These are phyloP conservation scores for Trigoniulus corallinus DNA, from an alignment of 1,140 invertebrate species.

Conservation along the genomic window DNA sequence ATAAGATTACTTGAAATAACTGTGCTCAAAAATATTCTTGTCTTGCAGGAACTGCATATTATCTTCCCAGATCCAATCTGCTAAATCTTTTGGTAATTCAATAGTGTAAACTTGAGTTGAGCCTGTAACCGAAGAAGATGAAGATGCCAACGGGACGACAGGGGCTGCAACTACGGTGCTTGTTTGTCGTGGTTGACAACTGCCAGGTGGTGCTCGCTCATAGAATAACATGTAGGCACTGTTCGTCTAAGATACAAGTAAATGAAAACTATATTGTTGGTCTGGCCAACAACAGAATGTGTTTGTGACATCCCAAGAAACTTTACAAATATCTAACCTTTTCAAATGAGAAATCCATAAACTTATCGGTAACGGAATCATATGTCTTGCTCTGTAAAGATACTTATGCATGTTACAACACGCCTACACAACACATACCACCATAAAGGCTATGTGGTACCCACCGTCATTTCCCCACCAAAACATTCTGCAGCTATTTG, in stretches of 20 bases:
- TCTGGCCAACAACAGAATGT: too few relatives aligned
- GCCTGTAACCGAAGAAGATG: constrained; percentile 16
- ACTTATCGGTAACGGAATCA: constrained; percentile 87
- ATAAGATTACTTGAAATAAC: constrained; percentile 61
- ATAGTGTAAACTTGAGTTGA: constrained; percentile 16
- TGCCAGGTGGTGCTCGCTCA: constrained; percentile 42
- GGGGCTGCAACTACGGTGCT: constrained; percentile 10
- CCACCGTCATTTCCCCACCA: constrained; percentile 86
- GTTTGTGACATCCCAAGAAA: too few relatives aligned
- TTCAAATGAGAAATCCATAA: constrained; percentile 93
- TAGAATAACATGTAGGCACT: constrained; percentile 97
- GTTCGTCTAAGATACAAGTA: constrained; percentile 43
- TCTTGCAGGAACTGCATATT: constrained; percentile 88
- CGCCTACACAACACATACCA: neutral
- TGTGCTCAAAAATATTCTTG: constrained; percentile 89
- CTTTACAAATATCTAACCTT: too few relatives aligned
- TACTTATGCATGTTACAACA: constrained; percentile 4
- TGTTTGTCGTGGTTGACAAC: constrained; percentile 6
- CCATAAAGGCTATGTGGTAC: too few relatives aligned
- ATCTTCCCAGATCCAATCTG: constrained; percentile 88
- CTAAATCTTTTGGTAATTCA: constrained; percentile 56
- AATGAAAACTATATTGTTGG: too few relatives aligned
- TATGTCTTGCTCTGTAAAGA: constrained; percentile 76
- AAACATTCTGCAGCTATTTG: constrained; percentile 90
- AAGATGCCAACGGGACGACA: constrained; percentile 3